A percentile compares a stretch with the other conserved stretches of the same genome.
phyloP scores from a whole-genome alignment of 2,888 invertebrate species.

The Hirtodrosophila alboralis region DNA sequence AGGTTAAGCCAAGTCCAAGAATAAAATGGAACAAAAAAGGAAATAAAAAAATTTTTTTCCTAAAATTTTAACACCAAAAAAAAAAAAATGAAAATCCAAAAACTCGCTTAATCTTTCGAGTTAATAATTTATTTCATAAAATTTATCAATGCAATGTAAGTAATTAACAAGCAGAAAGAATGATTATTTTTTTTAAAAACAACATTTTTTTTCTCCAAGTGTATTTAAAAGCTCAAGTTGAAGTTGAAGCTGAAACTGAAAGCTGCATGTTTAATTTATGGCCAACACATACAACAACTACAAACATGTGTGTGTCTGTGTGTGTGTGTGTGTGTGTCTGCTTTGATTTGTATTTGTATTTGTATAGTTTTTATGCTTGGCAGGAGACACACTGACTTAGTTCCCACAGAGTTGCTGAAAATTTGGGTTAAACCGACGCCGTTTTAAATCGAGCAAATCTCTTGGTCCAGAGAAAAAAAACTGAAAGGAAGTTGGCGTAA shows the following conservation, averaged over 20 bases:
- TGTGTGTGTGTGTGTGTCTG: constrained; percentile 2
- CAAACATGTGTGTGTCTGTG: constrained; percentile 7
- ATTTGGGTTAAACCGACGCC: constrained; percentile 68
- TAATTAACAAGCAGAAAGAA: no score
- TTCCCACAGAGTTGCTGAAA: constrained; percentile 59
- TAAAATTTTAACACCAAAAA: no score
- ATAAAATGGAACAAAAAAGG: no score
- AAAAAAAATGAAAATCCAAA: no score
- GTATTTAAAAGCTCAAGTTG: not conserved
- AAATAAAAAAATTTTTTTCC: no score
- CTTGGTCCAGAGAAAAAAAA: constrained; percentile 2
- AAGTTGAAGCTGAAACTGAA: constrained; percentile 25
- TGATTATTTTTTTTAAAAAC: no score
- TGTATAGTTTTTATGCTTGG: constrained; percentile 26
- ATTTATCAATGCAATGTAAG: no score
- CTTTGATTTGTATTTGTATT: not conserved
- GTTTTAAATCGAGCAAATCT: constrained; percentile 40
- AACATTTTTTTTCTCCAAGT: no score
- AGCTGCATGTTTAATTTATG: constrained; percentile 72
- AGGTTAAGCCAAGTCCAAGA: no score
- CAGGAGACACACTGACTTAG: constrained; percentile 73
- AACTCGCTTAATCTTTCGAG: no score
- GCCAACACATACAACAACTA: constrained; percentile 17
- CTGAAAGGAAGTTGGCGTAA: no score
- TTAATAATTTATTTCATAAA: no score